Conservation (phyloP, 1,140 invertebrate species). For the roundworm (Caenorhabditis elegans) region DNA sequence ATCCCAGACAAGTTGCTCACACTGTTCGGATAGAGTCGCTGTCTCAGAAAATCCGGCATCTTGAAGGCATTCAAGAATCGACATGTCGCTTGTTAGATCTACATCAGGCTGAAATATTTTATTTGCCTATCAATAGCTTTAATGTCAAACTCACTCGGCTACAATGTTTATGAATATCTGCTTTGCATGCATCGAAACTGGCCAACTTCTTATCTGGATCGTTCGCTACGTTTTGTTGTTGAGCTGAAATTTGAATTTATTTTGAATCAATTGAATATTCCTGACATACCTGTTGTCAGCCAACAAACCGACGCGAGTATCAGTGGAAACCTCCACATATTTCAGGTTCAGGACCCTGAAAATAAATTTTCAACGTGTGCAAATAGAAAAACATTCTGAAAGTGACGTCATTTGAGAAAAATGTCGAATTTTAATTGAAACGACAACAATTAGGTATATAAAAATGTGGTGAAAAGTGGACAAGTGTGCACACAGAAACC, state of each 20-base stretch:
- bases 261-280: not conserved
- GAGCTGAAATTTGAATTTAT: not conserved
- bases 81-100: constrained; percentile 58
- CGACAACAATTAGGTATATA: not conserved
- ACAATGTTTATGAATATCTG: constrained; percentile 56
- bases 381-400: not conserved
- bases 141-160: constrained; percentile 24
- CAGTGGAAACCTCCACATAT: not conserved
- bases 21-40: constrained; percentile 48
- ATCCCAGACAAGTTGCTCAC: constrained; percentile 62
- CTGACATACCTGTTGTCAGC: not conserved
- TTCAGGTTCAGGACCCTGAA: constrained; percentile 1
- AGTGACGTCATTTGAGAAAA: not conserved
- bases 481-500: not conserved
- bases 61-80: constrained; percentile 64
- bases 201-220: not conserved
- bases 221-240: not conserved
- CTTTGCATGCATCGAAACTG: constrained; percentile 42
- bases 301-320: not conserved
- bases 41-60: constrained; percentile 60
- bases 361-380: not conserved
- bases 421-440: not conserved
- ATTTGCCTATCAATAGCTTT: not conserved
- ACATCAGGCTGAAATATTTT: constrained; percentile 54
- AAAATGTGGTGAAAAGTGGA: not conserved